phyloP scores from a whole-genome alignment of 1,140 invertebrate genomes.

The Bombus pyrosoma region DNA sequence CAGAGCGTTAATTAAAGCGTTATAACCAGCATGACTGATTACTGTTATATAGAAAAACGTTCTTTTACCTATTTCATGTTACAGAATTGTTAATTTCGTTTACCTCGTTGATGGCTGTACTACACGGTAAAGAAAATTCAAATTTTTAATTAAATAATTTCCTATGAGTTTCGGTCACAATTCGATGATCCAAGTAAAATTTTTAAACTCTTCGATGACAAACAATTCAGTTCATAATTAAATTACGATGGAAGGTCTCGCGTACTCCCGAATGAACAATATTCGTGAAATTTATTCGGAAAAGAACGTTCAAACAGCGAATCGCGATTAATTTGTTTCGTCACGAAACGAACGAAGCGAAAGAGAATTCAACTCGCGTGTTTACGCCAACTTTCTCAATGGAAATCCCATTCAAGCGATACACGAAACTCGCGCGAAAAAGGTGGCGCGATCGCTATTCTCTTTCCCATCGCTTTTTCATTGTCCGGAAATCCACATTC shows the following conservation, averaged over 20 bases:
- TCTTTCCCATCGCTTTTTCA: neutral
- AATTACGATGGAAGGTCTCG: too few species aligned
- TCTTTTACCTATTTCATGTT: neutral
- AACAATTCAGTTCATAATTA: neutral
- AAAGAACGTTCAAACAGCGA: neutral
- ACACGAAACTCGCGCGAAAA: neutral
- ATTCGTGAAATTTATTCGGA: neutral
- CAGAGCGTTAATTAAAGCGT: neutral
- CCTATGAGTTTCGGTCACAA: neutral
- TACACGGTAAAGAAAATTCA: neutral
- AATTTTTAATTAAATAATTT: neutral
- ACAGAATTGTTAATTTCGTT: too few species aligned
- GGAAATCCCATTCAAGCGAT: neutral
- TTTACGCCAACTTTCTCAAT: neutral
- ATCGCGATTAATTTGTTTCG: conserved; percentile 4
- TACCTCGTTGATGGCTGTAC: too few species aligned
- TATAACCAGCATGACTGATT: neutral
- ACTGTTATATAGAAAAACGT: neutral
- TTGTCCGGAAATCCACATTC: neutral
- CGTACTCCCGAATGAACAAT: too few species aligned
- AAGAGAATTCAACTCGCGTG: neutral
- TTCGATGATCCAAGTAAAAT: neutral
- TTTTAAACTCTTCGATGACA: fast-evolving
- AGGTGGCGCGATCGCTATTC: neutral
- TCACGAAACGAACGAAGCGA: neutral